Conservation (phyloP, 2,888 invertebrate species). For the Melanotus villosus region DNA sequence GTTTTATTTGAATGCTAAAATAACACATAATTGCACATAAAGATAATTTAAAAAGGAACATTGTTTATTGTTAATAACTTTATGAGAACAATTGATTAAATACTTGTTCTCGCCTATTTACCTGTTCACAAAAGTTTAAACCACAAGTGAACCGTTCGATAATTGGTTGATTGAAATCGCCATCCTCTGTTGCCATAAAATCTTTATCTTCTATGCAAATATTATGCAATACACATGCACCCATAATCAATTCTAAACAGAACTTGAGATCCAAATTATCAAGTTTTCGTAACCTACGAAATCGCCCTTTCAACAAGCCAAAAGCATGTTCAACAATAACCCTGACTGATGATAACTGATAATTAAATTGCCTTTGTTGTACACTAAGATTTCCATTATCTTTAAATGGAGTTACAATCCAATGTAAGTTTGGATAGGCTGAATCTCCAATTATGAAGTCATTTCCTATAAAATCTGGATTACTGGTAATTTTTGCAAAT, state of each 20-base stretch:
- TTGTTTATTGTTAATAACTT: too few species aligned
- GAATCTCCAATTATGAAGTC: constrained; percentile 50
- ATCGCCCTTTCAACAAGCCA: neutral
- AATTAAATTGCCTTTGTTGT: neutral
- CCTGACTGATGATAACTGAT: neutral
- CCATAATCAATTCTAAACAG: constrained; percentile 20
- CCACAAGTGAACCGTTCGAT: too few species aligned
- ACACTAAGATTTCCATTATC: constrained; percentile 30
- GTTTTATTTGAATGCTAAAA: too few species aligned
- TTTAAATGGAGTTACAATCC: constrained; percentile 45
- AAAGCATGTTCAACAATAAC: constrained; percentile 1
- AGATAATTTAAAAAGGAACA: too few species aligned
- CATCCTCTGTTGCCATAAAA: constrained; percentile 4
- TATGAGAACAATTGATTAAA: too few species aligned
- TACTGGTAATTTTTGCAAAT: constrained; percentile 31
- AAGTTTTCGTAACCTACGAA: neutral
- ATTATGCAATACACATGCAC: constrained; percentile 14
- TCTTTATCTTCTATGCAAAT: constrained; percentile 12
- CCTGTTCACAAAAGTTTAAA: too few species aligned
- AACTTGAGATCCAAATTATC: constrained; percentile 6
- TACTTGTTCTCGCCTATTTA: too few species aligned
- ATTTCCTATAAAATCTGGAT: constrained; percentile 33
- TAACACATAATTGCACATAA: too few species aligned
- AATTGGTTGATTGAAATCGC: constrained; percentile 21
- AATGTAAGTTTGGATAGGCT: constrained; percentile 46